Evolutionary conservation across 1,140 invertebrate genomes (phyloP).

Genomic region (Galendromus occidentalis): DNA sequence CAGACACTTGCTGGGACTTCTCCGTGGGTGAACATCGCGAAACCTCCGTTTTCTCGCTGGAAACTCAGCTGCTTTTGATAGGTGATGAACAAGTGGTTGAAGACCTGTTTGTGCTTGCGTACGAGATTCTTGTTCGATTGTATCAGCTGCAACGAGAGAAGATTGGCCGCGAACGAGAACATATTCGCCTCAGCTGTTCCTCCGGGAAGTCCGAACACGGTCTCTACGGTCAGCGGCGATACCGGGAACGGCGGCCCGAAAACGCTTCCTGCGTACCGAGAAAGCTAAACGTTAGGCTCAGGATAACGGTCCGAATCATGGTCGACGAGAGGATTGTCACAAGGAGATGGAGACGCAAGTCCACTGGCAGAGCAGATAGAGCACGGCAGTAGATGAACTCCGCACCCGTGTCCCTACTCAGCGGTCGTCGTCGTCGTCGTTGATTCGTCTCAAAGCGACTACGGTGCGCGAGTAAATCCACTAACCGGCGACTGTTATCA

Average conservation of each 20-base stretch:
- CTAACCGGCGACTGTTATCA: background rate
- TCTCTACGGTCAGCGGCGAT: background rate
- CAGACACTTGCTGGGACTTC: background rate
- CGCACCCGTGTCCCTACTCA: too few species aligned
- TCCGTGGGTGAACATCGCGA: conserved; percentile 3
- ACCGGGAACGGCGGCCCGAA: background rate
- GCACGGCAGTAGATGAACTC: too few species aligned
- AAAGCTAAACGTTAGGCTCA: background rate
- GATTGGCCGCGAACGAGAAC: background rate
- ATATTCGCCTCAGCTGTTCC: conserved; percentile 4
- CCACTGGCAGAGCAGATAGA: too few species aligned
- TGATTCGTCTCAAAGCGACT: too few species aligned
- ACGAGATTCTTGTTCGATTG: conserved; percentile 9
- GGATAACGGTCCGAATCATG: too few species aligned
- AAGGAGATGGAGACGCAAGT: background rate
- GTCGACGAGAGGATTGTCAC: background rate
- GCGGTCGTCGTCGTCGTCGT: too few species aligned
- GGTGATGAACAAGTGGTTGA: background rate
- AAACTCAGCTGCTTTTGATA: background rate
- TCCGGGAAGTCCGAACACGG: conserved; percentile 3
- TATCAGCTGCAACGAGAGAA: background rate
- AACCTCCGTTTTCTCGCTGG: background rate
- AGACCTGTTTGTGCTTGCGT: background rate
- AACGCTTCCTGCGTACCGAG: background rate
- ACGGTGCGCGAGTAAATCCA: background rate